Conservation (phyloP, 64 coral and sea anemone species). For the Montipora foliosa region DNA sequence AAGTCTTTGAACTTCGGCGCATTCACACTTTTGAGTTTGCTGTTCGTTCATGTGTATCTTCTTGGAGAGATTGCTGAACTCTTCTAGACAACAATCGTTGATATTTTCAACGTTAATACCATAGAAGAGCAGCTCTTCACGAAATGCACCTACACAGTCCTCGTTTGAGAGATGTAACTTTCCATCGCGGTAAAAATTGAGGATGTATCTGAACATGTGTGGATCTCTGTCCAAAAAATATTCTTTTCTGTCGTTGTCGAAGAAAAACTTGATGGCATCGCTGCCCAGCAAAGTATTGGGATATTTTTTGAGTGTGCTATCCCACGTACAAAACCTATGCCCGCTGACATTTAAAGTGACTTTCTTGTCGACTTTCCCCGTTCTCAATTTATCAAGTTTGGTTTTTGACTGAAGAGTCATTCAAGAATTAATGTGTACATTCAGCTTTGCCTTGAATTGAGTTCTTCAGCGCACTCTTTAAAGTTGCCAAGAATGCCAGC, state of each 20-base stretch:
- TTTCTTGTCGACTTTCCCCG: constrained; percentile 41
- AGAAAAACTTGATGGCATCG: constrained; percentile 61
- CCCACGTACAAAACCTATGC: constrained; percentile 70
- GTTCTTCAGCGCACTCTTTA: too few relatives aligned
- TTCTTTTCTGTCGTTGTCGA: constrained; percentile 69
- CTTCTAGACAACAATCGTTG: constrained; percentile 75
- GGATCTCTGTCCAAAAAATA: constrained; percentile 83
- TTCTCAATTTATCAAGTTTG: constrained; percentile 35
- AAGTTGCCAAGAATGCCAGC: too few relatives aligned
- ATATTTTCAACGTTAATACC: constrained; percentile 67
- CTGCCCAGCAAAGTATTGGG: constrained; percentile 78
- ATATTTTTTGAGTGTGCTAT: constrained; percentile 75
- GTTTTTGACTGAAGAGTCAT: constrained; percentile 75
- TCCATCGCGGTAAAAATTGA: constrained; percentile 74
- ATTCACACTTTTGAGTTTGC: background rate
- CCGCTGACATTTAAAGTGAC: constrained; percentile 85
- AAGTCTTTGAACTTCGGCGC: too few relatives aligned
- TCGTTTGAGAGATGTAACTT: constrained; percentile 72
- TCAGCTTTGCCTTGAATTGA: background rate
- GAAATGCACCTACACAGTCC: constrained; percentile 65
- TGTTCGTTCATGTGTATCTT: background rate
- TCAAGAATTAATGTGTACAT: background rate
- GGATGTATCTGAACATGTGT: constrained; percentile 80
- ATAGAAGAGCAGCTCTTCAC: constrained; percentile 71
- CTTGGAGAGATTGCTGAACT: constrained; percentile 25